A percentile compares a stretch with the other conserved stretches of the same genome.
phyloP scores from a whole-genome alignment of 2,888 invertebrate genomes.

The Pedicia rivosa region DNA sequence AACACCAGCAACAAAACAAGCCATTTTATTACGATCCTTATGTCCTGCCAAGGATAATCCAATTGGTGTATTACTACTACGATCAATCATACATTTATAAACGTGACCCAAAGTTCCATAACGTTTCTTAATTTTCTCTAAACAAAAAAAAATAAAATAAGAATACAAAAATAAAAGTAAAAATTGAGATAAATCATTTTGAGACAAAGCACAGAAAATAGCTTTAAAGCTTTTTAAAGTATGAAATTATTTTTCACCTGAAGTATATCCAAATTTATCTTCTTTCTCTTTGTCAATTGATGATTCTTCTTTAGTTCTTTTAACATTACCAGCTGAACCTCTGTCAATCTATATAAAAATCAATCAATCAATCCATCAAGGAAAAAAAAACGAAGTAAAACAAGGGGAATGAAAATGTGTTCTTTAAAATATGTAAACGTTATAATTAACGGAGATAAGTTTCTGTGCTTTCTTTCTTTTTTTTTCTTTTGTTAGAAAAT shows the following conservation, averaged over 20 bases:
- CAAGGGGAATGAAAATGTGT: too few relatives aligned
- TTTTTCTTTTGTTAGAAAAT: neutral
- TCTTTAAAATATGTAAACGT: too few relatives aligned
- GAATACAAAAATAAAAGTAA: constrained; percentile 1
- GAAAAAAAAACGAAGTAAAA: too few relatives aligned
- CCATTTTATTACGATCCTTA: constrained; percentile 85
- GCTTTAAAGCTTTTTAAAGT: too few relatives aligned
- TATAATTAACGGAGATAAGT: too few relatives aligned
- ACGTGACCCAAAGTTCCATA: constrained; percentile 73
- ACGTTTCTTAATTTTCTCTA: constrained; percentile 86
- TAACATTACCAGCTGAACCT: constrained; percentile 74
- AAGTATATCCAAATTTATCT: constrained; percentile 89
- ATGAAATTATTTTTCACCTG: too few relatives aligned
- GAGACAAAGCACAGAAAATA: neutral
- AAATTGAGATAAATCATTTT: neutral
- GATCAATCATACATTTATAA: constrained; percentile 42
- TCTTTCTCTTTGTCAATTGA: constrained; percentile 71
- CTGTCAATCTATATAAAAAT: constrained; percentile 72
- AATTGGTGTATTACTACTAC: constrained; percentile 58
- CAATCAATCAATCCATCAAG: too few relatives aligned
- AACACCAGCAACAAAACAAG: constrained; percentile 91
- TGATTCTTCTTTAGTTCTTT: constrained; percentile 57
- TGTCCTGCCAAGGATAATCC: constrained; percentile 92
- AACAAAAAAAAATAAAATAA: too few relatives aligned
- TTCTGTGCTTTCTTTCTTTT: neutral